Percentiles rank a stretch among this genome's conserved stretches.
Evolutionary conservation across 1,140 invertebrate genomes (phyloP).

Genomic region (Drosophila littoralis): DNA sequence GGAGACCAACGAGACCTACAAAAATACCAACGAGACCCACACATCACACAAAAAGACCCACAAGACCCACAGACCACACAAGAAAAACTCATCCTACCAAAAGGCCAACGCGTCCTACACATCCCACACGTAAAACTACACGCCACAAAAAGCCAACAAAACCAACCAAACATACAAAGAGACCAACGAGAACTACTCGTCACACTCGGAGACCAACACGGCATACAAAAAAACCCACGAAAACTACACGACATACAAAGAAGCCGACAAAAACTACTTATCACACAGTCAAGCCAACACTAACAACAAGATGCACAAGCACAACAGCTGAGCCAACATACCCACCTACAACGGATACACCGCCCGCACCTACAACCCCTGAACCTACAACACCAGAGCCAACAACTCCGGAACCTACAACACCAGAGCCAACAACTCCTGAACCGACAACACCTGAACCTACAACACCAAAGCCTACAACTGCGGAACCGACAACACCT

Average conservation of each 20-base stretch:
- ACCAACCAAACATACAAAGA: not conserved
- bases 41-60: not conserved
- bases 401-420: not conserved
- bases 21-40: not conserved
- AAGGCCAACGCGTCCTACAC: not conserved
- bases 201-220: not conserved
- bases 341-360: not conserved
- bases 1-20: not conserved
- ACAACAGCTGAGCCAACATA: not conserved
- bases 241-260: conserved; percentile 3
- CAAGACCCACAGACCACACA: not conserved
- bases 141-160: not conserved
- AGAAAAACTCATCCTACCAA: not conserved
- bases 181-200: conserved; percentile 5
- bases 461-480: no score
- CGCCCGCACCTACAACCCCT: not conserved
- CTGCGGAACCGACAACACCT: no score
- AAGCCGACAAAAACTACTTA: conserved; percentile 4
- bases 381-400: conserved; percentile 1
- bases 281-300: not conserved
- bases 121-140: not conserved
- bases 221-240: not conserved
- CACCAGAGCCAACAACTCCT: not conserved
- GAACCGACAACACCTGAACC: not conserved
- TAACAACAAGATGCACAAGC: not conserved